Evolutionary conservation across 2,797 vertebrate species (phyloP), one percentile per base, ranked within the genome.

Genomic region (Nothura maculosa): DNA sequence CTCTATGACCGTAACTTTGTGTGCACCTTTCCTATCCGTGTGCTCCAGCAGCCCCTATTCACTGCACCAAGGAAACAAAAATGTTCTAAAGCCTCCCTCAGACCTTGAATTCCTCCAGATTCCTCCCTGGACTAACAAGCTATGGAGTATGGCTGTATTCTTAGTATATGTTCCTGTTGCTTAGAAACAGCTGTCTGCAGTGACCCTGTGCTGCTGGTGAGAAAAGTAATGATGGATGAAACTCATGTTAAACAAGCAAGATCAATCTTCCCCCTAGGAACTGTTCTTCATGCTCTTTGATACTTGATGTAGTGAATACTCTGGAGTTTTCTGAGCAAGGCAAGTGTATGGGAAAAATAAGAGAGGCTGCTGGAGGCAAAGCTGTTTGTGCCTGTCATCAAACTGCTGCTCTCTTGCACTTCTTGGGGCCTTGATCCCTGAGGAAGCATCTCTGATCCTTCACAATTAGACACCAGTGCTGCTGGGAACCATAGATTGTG

Each of bases 101-200:
- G 57, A 76, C 64, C 34, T 84, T 76, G 48, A 89, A 85, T 92
- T 91, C 25, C 45, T 89, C 87, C 74, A 64, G 75, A 92, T 88
- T 22, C 20, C 34, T 54, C 16, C 16, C 42, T 43, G 48, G 24
- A 34, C 21, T 30, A 47, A 22, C 32, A 81, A 85, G 89, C 21
- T 70, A 45, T 48, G 78, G 67, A 43, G 38, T 48, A 77, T 67
- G 22, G 60, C 32, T 70, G 28, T 73, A 58, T 89, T 78, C 32
- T 62, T 69, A 36, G 61, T 82, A 13, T 85, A 70, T n/a, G 0
- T 81, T 83, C 52, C 70, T 47, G 85, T 95, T 93, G 95, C 96
- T 92, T 94, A 84, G 95, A 48, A 96, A 91, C 92, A 84, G 70
- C 70, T 89, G 63, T 77, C 77, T 93, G 55, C 82, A 70, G 52